Conservation (phyloP, 1,140 invertebrate species). For the Pogonus chalceus region DNA sequence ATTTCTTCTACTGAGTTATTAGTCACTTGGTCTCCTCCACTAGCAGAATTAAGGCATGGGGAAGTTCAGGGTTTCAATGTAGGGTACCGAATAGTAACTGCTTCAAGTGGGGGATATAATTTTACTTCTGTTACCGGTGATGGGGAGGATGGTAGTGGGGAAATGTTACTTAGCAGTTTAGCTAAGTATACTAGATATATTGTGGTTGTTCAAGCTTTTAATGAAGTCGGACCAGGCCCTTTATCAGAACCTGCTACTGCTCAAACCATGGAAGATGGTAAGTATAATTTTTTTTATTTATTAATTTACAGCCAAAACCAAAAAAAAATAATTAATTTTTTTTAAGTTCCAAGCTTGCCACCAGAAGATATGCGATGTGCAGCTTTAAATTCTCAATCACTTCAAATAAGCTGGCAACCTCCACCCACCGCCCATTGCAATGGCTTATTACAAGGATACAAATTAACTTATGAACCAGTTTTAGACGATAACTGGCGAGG, state of each 20-base stretch:
- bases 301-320: neutral
- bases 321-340: neutral
- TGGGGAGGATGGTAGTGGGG: conserved; percentile 54
- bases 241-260: conserved; percentile 60
- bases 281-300: conserved; percentile 21
- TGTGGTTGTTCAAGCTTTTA: conserved; percentile 76
- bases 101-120: conserved; percentile 43
- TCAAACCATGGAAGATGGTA: conserved; percentile 75
- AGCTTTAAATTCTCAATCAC: conserved; percentile 59
- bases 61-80: conserved; percentile 47
- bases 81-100: conserved; percentile 35
- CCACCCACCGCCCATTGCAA: conserved; percentile 64
- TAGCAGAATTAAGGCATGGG: conserved; percentile 57
- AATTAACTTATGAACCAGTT: conserved; percentile 59
- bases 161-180: conserved; percentile 52
- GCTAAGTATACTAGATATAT: conserved; percentile 70
- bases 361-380: conserved; percentile 64
- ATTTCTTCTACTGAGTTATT: conserved; percentile 66
- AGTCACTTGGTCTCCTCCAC: conserved; percentile 65
- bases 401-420: conserved; percentile 78
- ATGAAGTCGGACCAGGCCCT: conserved; percentile 73
- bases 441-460: conserved; percentile 75
- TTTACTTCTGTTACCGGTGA: conserved; percentile 59
- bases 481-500: conserved; percentile 46
- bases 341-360: conserved; percentile 58